A percentile compares a stretch with the other conserved stretches of the same genome.
Conservation (phyloP, 2,797 vertebrate species). For the Schizopygopsis malacanthus region DNA sequence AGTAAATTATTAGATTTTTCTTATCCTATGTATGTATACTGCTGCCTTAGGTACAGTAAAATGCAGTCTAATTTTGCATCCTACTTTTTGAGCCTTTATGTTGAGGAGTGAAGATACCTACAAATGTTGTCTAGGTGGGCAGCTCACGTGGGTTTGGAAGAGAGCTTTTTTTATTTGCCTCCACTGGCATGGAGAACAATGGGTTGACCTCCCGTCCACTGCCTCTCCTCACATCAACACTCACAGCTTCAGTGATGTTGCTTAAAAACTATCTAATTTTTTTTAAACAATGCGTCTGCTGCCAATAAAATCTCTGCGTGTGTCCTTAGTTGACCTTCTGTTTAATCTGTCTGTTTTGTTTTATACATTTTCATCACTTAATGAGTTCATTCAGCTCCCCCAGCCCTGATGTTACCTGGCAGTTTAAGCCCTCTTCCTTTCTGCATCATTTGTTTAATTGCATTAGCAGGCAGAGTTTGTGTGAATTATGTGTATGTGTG, state of each 20-base stretch:
- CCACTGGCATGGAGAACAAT: background rate
- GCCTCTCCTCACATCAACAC: background rate
- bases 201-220: background rate
- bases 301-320: background rate
- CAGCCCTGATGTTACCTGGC: conserved; percentile 1
- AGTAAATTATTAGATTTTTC: background rate
- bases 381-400: conserved; percentile 5
- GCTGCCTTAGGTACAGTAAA: background rate
- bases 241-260: background rate
- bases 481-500: background rate
- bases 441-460: conserved; percentile 28
- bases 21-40: background rate
- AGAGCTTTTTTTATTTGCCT: background rate
- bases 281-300: background rate
- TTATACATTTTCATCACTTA: background rate
- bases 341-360: conserved; percentile 1
- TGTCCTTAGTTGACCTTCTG: background rate
- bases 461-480: background rate
- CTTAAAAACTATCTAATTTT: background rate
- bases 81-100: background rate
- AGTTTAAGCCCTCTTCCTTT: conserved; percentile 15
- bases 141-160: background rate
- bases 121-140: conserved; percentile 3
- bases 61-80: background rate
- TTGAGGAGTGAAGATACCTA: background rate